These are phyloP conservation scores for Lycophotia porphyrea DNA, from an alignment of 2,888 invertebrate genomes.

Conservation along the genomic window DNA sequence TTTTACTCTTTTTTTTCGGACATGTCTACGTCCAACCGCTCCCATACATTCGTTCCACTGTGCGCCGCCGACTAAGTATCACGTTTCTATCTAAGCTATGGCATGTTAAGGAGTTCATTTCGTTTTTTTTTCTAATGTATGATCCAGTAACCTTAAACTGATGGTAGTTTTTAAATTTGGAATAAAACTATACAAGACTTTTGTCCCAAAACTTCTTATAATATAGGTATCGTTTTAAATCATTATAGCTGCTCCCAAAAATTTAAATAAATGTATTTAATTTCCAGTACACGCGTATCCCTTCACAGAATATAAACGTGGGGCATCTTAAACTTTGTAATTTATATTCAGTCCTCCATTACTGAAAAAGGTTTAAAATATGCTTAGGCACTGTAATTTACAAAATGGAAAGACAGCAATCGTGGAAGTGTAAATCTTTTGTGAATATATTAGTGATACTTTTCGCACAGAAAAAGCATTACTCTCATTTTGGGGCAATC, in stretches of 20 bases:
- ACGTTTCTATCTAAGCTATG: neutral
- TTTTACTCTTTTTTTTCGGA: too few species aligned
- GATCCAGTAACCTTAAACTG: too few species aligned
- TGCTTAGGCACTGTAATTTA: slow-evolving; percentile 7
- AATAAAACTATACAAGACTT: neutral
- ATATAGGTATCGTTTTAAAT: neutral
- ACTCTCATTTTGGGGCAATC: neutral
- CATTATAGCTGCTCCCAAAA: neutral
- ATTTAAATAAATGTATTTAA: neutral
- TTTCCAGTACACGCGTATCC: neutral
- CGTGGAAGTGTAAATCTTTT: slow-evolving; percentile 27
- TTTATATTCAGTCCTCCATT: neutral
- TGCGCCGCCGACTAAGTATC: too few species aligned
- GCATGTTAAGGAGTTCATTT: neutral
- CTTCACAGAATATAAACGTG: neutral
- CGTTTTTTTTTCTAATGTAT: neutral
- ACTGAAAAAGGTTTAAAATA: slow-evolving; percentile 8
- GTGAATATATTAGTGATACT: neutral
- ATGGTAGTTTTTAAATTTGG: neutral
- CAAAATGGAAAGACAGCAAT: neutral
- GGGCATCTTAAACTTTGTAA: neutral
- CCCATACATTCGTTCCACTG: too few species aligned
- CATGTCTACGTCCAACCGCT: too few species aligned
- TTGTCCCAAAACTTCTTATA: neutral
- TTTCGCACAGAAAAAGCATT: neutral